Evolutionary conservation across 2,888 invertebrate species (phyloP).

Genomic region (Plebejus melissa): DNA sequence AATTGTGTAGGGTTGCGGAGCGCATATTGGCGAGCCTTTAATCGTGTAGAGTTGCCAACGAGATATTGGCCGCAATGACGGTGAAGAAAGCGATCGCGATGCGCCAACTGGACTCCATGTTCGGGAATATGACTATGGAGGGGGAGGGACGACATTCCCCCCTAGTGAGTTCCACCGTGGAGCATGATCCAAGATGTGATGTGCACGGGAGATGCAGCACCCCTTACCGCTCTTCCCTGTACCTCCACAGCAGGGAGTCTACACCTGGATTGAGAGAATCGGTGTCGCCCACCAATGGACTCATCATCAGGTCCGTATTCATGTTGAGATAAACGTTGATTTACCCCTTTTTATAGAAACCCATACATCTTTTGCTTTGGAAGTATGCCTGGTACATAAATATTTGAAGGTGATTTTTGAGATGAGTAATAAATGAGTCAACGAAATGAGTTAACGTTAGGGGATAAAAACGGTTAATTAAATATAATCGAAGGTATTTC

Average conservation of each 20-base stretch:
- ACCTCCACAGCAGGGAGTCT: constrained; percentile 69
- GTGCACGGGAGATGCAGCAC: constrained; percentile 81
- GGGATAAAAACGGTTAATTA: background rate
- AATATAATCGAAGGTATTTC: no score
- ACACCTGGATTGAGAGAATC: constrained; percentile 80
- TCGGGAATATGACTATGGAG: constrained; percentile 82
- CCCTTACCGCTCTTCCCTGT: constrained; percentile 66
- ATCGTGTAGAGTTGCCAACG: background rate
- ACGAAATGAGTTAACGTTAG: no score
- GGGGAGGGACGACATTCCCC: constrained; percentile 66
- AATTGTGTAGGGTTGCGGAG: background rate
- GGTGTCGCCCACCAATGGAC: constrained; percentile 67
- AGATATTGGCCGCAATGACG: constrained; percentile 49
- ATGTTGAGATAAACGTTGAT: background rate
- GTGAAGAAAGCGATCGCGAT: constrained; percentile 83
- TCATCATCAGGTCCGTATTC: constrained; percentile 65
- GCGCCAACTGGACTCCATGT: constrained; percentile 85
- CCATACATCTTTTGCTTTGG: background rate
- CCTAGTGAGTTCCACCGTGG: constrained; percentile 74
- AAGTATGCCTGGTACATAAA: background rate
- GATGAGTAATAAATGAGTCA: no score
- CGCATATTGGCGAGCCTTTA: background rate
- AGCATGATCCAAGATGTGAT: constrained; percentile 82
- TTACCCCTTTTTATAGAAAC: constrained; percentile 1
- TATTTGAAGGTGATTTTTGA: background rate